phyloP scores from a whole-genome alignment of 2,888 invertebrate species.

The Pristionchus exspectatus region DNA sequence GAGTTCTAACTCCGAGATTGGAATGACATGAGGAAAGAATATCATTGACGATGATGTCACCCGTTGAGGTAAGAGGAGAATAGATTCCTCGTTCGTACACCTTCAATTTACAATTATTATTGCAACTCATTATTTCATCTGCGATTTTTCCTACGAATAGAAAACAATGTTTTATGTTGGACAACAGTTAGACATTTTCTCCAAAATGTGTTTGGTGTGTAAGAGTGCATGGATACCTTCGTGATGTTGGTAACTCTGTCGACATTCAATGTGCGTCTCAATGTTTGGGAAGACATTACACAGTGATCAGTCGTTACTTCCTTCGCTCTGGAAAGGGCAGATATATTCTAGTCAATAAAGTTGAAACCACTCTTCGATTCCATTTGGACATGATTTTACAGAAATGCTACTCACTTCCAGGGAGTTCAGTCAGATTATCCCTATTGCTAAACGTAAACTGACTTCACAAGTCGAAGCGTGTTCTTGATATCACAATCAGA shows the following conservation, averaged over 20 bases:
- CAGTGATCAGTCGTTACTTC: not conserved
- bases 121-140: not conserved
- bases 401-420: no score
- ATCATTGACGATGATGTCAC: constrained; percentile 77
- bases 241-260: not conserved
- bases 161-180: no score
- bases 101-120: constrained; percentile 22
- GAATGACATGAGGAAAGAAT: constrained; percentile 76
- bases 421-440: no score
- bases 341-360: no score
- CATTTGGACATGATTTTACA: no score
- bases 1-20: constrained; percentile 69
- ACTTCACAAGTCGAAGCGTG: not conserved
- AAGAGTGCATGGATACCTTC: not conserved
- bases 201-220: not conserved
- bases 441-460: not conserved
- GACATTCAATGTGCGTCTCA: not conserved
- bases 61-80: constrained; percentile 74
- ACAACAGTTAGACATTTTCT: not conserved
- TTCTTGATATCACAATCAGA: constrained; percentile 64
- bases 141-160: not conserved
- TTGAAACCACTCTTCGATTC: no score
- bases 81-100: constrained; percentile 72
- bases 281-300: not conserved
- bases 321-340: constrained; percentile 18